Base-by-base conservation (phyloP, 1,140 invertebrate genomes). In the Cephus cinctus region DNA sequence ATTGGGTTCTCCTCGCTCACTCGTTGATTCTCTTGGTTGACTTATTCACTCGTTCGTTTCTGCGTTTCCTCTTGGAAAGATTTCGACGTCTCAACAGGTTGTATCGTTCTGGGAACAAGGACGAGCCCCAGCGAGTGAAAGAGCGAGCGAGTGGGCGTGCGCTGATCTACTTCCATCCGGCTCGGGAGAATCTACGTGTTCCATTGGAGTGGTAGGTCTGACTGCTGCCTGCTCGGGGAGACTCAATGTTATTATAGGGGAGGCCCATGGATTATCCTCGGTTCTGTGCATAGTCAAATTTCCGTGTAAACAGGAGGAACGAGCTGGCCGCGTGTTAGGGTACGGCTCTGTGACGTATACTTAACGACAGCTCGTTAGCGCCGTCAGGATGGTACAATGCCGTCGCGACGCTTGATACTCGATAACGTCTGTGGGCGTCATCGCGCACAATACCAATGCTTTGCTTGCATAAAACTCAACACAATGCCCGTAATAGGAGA, bases 401-500 rank as follows among this genome's bases (percentile, higher is more conserved):
- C 42, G 47, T 48, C 39, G 38, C 27, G 47, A 36, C 39, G 45
- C 45, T 35, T 47, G 60, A 64, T 66, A 66, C 44, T 52, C 56
- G 61, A 64, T 69, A 69, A 61, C 57, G 12, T 21, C 40, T 15
- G 45, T 57, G 44, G 44, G 47, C 48, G 43, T 53, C 31, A 23
- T n/a, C 18, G 43, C 21, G 36, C 31, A 50, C 40, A 50, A 59
- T 55, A 43, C 53, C 44, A 52, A 50, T 47, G 22, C 35, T 19
- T 41, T 19, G 18, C 39, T 20, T 3, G 14, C 15, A 12, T 18
- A 41, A 41, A 19, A 20, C 39, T 11, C n/a, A 20, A 9, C 43
- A 57, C 61, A 65, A 65, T 67, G 59, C 51, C 50, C 49, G 59
- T 68, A 69, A 71, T 66, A 67, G 44, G 61, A 67, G 58, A 71